phyloP scores from a whole-genome alignment of 2,797 vertebrate genomes.

The Hippopotamyrus pictus region DNA sequence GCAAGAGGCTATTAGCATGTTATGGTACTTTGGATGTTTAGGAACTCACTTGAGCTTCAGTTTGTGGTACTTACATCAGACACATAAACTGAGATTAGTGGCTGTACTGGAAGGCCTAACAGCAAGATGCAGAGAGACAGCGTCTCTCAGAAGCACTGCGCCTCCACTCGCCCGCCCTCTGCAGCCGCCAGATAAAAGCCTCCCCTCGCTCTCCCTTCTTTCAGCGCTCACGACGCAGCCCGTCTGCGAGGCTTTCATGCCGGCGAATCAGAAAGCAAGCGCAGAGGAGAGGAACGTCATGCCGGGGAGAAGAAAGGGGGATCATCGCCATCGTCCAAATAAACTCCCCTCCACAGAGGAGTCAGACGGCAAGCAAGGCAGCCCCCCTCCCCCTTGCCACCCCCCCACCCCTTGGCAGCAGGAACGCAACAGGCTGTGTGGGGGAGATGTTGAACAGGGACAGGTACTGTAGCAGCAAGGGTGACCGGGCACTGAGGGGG shows the following conservation, averaged over 20 bases:
- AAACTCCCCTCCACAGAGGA: neutral
- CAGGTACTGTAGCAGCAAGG: neutral
- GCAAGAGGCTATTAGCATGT: neutral
- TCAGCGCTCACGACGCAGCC: neutral
- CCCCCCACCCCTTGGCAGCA: neutral
- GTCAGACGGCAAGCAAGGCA: neutral
- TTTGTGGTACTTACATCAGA: neutral
- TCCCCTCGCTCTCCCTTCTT: neutral
- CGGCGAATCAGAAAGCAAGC: neutral
- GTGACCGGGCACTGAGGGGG: slow-evolving; percentile 10
- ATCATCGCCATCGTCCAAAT: neutral
- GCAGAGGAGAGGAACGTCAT: neutral
- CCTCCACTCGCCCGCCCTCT: neutral
- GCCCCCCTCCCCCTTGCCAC: neutral
- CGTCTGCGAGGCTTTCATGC: neutral
- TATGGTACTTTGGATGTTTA: neutral
- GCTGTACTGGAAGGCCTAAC: neutral
- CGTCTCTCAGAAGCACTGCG: neutral
- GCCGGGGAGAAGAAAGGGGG: neutral
- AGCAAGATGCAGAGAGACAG: neutral
- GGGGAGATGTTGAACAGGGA: neutral
- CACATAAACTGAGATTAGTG: slow-evolving; percentile 6
- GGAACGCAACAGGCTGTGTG: slow-evolving; percentile 9
- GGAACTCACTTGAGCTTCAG: neutral
- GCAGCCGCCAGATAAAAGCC: neutral